phyloP scores from a whole-genome alignment of 2,797 vertebrate genomes.

The Urocyon cinereoargenteus region DNA sequence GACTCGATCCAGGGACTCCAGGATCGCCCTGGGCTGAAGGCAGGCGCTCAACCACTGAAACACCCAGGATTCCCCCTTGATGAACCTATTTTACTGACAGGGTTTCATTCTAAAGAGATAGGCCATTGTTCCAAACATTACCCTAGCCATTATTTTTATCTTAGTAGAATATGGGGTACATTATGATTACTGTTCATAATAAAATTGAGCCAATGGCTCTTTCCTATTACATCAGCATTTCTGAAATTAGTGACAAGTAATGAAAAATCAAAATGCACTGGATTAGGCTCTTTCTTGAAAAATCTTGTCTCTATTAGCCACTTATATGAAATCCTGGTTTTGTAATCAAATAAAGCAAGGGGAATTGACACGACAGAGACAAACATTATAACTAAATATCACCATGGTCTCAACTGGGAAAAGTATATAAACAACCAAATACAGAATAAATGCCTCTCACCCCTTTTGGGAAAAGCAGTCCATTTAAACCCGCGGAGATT shows the following conservation, averaged over 20 bases:
- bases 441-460: background rate
- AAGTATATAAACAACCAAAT: background rate
- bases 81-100: background rate
- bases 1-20: no score
- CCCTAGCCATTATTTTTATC: background rate
- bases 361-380: background rate
- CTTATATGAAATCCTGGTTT: background rate
- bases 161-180: background rate
- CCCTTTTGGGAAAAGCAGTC: background rate
- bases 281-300: background rate
- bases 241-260: background rate
- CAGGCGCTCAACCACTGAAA: no score
- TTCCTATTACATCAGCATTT: background rate
- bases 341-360: background rate
- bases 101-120: background rate
- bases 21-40: no score
- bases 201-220: background rate
- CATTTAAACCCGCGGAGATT: background rate
- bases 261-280: background rate
- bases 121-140: background rate
- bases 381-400: background rate
- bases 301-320: background rate
- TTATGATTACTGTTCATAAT: background rate
- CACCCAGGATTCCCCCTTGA: background rate
- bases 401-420: background rate